These are phyloP conservation scores for Ochotona curzoniae DNA, from an alignment of 2,113 vertebrate genomes.

Conservation along the genomic window DNA sequence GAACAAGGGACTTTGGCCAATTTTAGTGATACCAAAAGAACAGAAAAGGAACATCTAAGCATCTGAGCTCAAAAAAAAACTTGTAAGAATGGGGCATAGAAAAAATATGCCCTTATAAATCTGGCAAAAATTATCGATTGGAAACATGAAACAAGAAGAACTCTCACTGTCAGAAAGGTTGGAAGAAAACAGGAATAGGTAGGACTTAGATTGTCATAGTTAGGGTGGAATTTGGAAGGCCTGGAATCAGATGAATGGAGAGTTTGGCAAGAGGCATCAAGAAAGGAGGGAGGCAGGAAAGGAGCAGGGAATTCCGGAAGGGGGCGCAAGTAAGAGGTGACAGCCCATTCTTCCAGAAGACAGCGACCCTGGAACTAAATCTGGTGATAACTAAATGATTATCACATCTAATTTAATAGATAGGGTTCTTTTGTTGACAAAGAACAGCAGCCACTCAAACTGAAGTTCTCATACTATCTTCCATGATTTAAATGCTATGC, in stretches of 20 bases:
- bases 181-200: neutral
- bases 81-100: neutral
- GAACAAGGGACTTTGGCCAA: neutral
- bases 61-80: neutral
- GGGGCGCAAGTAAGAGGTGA: neutral
- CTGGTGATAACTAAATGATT: constrained; percentile 3
- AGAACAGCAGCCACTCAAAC: constrained; percentile 24
- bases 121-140: constrained; percentile 37
- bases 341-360: neutral
- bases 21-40: constrained; percentile 21
- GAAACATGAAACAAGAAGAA: constrained; percentile 30
- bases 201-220: neutral
- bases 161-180: constrained; percentile 26
- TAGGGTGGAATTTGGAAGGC: constrained; percentile 27
- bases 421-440: constrained; percentile 39
- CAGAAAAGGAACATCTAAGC: neutral
- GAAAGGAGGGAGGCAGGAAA: neutral
- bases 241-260: neutral
- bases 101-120: constrained; percentile 25
- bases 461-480: neutral
- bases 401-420: constrained; percentile 4
- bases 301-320: constrained; percentile 26
- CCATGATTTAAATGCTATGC: constrained; percentile 37
- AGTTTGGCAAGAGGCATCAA: neutral
- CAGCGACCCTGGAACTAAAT: constrained; percentile 28